A percentile compares a stretch with the other conserved stretches of the same genome.
Conservation (phyloP, 2,797 vertebrate species). For the Apodemus agrarius region DNA sequence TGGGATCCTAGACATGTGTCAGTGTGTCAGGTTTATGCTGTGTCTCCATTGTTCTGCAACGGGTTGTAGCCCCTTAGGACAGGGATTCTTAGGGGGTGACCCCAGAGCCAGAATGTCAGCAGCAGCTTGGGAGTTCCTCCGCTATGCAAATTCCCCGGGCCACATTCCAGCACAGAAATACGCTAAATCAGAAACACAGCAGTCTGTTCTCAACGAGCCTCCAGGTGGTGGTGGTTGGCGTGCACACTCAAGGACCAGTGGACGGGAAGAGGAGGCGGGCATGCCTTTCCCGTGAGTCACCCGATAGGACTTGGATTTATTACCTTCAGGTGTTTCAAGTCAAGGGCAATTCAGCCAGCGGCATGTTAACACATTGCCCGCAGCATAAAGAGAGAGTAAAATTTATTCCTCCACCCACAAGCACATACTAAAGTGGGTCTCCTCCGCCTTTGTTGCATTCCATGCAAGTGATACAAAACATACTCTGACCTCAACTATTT, state of each 20-base stretch:
- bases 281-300: constrained; percentile 52
- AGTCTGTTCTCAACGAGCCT: not conserved
- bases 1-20: too few relatives aligned
- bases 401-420: constrained; percentile 2
- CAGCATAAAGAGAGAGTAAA: constrained; percentile 37
- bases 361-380: constrained; percentile 39
- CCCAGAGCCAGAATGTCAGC: not conserved
- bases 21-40: not conserved
- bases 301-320: constrained; percentile 60
- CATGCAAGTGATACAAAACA: constrained; percentile 29
- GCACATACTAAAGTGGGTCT: not conserved
- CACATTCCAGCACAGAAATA: not conserved
- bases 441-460: constrained; percentile 52
- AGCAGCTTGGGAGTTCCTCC: not conserved
- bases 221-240: not conserved
- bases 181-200: not conserved
- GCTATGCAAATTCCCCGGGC: not conserved
- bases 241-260: not conserved
- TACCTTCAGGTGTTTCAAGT: constrained; percentile 71
- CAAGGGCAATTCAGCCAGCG: constrained; percentile 69
- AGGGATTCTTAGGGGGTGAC: not conserved
- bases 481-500: constrained; percentile 65
- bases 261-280: not conserved
- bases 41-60: not conserved
- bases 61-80: too few relatives aligned